Percentiles rank a stretch among this genome's conserved stretches.
Evolutionary conservation across 1,140 invertebrate genomes (phyloP).

Genomic region (Euura saliciscinereae): DNA sequence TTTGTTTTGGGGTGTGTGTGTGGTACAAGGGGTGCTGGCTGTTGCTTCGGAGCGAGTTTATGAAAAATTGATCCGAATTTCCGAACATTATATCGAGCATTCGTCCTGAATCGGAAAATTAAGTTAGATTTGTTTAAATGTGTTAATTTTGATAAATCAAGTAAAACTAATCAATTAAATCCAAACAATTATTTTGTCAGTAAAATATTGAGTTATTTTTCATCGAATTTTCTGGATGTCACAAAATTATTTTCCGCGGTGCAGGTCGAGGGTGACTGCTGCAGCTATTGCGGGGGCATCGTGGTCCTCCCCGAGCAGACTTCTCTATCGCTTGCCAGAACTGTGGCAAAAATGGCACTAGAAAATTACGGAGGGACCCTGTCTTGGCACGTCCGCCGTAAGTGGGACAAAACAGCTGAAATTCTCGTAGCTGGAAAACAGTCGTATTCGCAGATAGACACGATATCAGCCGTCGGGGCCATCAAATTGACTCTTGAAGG

Average conservation of each 20-base stretch:
- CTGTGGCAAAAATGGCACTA: constrained; percentile 33
- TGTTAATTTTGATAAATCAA: too few relatives aligned
- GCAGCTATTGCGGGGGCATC: constrained; percentile 50
- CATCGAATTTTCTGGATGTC: constrained; percentile 9
- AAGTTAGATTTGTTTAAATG: too few relatives aligned
- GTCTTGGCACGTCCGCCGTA: constrained; percentile 45
- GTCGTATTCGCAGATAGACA: constrained; percentile 37
- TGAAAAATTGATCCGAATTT: too few relatives aligned
- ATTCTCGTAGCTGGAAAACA: constrained; percentile 47
- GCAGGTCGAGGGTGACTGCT: constrained; percentile 55
- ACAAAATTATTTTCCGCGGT: neutral
- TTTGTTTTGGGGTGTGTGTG: too few relatives aligned
- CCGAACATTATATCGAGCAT: too few relatives aligned
- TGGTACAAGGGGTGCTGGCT: too few relatives aligned
- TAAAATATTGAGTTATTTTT: constrained; percentile 6
- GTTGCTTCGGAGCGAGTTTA: too few relatives aligned
- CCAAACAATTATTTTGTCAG: neutral
- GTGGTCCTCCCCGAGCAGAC: constrained; percentile 28
- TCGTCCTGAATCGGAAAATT: too few relatives aligned
- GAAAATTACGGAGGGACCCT: constrained; percentile 27
- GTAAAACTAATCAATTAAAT: too few relatives aligned
- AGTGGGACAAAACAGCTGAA: constrained; percentile 35
- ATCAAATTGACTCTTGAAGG: neutral
- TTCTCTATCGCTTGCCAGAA: constrained; percentile 31
- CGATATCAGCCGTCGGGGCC: constrained; percentile 29